Conservation (phyloP, 2,797 vertebrate species). For the Florisuga fusca region DNA sequence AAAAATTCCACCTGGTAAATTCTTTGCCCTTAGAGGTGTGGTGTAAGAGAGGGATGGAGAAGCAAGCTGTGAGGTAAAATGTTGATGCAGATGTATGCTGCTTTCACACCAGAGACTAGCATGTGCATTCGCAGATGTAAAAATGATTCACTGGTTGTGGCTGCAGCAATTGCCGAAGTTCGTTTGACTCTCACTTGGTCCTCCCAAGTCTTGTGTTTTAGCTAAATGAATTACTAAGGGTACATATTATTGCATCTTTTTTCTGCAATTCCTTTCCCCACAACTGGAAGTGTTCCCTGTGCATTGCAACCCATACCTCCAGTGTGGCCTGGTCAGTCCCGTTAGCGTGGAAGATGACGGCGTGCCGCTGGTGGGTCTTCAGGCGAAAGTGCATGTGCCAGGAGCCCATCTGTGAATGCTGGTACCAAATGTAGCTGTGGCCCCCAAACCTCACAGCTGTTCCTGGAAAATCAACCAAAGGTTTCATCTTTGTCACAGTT, state of each 20-base stretch:
- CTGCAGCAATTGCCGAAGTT: neutral
- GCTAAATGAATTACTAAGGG: neutral
- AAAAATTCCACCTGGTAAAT: neutral
- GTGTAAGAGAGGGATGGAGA: neutral
- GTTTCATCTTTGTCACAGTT: neutral
- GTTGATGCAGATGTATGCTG: neutral
- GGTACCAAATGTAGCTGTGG: conserved; percentile 86
- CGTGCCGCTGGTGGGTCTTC: conserved; percentile 83
- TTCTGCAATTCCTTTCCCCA: neutral
- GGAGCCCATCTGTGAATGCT: conserved; percentile 75
- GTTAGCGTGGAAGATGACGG: conserved; percentile 81
- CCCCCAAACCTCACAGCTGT: conserved; percentile 88
- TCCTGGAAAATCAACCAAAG: conserved; percentile 73
- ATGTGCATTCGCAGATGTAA: fast-evolving
- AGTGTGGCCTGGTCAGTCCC: conserved; percentile 81
- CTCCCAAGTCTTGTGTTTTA: neutral
- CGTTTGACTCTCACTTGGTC: neutral
- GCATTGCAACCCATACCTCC: conserved; percentile 81
- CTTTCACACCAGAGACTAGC: neutral
- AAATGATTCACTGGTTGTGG: neutral
- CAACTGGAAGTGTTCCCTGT: neutral
- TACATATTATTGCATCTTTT: neutral
- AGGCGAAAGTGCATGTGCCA: conserved; percentile 87
- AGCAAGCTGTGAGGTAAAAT: neutral
- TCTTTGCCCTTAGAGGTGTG: neutral